phyloP scores from a whole-genome alignment of 1,140 invertebrate species.

The Drosophila prosaltans region DNA sequence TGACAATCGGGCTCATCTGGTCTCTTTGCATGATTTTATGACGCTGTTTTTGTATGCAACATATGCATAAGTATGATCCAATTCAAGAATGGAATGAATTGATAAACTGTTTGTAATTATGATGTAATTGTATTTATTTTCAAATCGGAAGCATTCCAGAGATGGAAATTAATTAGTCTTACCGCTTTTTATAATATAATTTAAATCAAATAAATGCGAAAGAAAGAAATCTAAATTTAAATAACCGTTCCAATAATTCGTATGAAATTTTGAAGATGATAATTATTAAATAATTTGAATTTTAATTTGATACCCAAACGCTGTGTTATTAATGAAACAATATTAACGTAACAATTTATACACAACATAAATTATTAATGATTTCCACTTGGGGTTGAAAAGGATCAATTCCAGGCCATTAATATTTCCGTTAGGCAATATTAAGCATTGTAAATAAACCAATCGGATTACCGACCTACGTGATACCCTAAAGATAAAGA shows the following conservation, averaged over 20 bases:
- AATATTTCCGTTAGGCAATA: slow-evolving; percentile 1
- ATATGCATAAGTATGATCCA: neutral
- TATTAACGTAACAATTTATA: neutral
- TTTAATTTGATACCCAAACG: neutral
- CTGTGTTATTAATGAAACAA: neutral
- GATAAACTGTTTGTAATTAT: no score
- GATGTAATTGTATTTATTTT: no score
- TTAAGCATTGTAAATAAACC: no score
- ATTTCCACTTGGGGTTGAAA: neutral
- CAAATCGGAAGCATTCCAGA: no score
- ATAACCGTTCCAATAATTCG: no score
- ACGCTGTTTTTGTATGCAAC: neutral
- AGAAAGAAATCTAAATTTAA: no score
- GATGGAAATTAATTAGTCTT: no score
- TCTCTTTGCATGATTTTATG: neutral
- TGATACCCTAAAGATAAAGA: neutral
- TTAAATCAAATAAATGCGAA: no score
- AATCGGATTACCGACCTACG: neutral
- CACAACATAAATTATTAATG: slow-evolving; percentile 5
- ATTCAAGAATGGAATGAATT: neutral
- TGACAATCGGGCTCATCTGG: neutral
- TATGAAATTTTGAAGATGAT: no score
- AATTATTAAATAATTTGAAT: no score
- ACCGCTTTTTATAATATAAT: no score
- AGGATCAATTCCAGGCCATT: neutral